Evolutionary conservation across 1,140 invertebrate genomes (phyloP).

Genomic region (Frieseomelitta varia): DNA sequence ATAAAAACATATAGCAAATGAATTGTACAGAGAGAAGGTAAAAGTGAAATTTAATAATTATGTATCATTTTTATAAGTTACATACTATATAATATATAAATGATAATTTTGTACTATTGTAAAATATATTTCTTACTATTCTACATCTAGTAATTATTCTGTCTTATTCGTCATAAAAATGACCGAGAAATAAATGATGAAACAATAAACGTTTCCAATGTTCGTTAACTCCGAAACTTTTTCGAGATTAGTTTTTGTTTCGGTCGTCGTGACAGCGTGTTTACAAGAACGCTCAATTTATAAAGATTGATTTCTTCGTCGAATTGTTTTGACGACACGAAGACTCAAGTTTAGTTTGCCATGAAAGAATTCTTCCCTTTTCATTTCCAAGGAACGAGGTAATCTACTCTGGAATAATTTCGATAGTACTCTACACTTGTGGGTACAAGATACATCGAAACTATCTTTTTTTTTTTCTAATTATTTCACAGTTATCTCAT

Average conservation of each 20-base stretch:
- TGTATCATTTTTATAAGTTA: neutral
- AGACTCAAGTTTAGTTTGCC: constrained; percentile 66
- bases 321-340: constrained; percentile 18
- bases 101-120: neutral
- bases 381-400: constrained; percentile 67
- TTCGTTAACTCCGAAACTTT: neutral
- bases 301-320: neutral
- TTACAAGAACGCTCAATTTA: neutral
- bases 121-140: constrained; percentile 10
- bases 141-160: neutral
- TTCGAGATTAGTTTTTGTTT: constrained; percentile 37
- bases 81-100: neutral
- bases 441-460: neutral
- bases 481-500: constrained; percentile 5
- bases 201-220: neutral
- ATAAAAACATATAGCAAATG: neutral
- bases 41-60: neutral
- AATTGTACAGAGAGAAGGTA: neutral
- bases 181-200: neutral
- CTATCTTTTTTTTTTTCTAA: constrained; percentile 3
- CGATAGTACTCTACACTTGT: neutral
- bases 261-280: constrained; percentile 25
- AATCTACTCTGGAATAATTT: constrained; percentile 55
- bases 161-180: neutral
- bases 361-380: constrained; percentile 63